These are phyloP conservation scores for Taphrorychus bicolor DNA, from an alignment of 2,888 invertebrate species.

Conservation along the genomic window DNA sequence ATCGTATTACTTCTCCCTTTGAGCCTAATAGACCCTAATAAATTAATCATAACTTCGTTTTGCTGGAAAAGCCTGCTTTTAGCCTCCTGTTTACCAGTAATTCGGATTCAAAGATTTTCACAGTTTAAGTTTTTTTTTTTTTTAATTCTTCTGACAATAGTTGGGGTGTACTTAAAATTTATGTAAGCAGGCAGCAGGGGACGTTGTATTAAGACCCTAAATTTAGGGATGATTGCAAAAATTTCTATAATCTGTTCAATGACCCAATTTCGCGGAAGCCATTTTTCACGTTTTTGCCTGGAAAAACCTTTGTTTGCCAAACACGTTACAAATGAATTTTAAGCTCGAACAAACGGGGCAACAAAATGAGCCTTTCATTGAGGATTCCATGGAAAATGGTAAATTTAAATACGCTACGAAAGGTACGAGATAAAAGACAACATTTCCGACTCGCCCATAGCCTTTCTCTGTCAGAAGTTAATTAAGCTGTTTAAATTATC, in stretches of 20 bases:
- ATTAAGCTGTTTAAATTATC: slow-evolving; percentile 46
- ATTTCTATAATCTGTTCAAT: neutral
- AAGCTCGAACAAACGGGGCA: slow-evolving; percentile 14
- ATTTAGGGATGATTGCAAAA: too few relatives aligned
- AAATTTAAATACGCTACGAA: slow-evolving; percentile 37
- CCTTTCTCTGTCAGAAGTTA: slow-evolving; percentile 46
- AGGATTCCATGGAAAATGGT: slow-evolving; percentile 9
- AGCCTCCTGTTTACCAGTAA: neutral
- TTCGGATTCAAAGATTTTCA: neutral
- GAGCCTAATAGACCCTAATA: slow-evolving; percentile 24
- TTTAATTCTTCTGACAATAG: too few relatives aligned
- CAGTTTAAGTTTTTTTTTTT: neutral
- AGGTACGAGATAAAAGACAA: slow-evolving; percentile 43
- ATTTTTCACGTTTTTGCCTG: slow-evolving; percentile 3
- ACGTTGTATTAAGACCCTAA: too few relatives aligned
- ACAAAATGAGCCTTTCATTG: slow-evolving; percentile 14
- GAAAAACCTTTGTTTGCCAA: slow-evolving; percentile 9
- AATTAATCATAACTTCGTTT: slow-evolving; percentile 26
- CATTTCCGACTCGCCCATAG: slow-evolving; percentile 34
- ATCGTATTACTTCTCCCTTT: slow-evolving; percentile 26
- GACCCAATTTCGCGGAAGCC: neutral
- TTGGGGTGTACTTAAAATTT: too few relatives aligned
- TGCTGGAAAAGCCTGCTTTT: slow-evolving; percentile 4
- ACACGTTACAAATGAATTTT: slow-evolving; percentile 10
- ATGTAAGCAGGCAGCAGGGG: too few relatives aligned